Evolutionary conservation across 2,797 vertebrate species (phyloP).

Genomic region (Acrocephalus scirpaceus): DNA sequence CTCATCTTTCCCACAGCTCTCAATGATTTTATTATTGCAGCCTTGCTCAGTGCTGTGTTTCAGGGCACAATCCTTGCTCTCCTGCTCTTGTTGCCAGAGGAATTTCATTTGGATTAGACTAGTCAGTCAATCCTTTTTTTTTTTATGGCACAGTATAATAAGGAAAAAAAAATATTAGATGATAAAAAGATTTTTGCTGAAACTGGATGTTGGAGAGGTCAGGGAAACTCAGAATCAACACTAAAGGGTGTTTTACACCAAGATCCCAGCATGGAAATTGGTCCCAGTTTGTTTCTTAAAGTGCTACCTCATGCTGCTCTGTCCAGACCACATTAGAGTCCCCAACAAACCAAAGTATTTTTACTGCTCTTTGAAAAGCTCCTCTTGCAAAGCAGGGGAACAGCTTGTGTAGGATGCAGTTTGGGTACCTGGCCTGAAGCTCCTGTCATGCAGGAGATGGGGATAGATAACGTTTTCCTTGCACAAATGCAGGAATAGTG

Average conservation of each 20-base stretch:
- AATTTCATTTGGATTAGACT: not conserved
- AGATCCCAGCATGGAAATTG: not conserved
- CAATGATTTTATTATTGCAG: not conserved
- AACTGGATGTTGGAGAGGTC: not conserved
- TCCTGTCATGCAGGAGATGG: rapidly evolving
- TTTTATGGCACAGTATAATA: not conserved
- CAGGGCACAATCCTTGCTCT: not conserved
- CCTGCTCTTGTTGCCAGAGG: not conserved
- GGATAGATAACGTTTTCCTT: not conserved
- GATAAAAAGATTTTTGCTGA: not conserved
- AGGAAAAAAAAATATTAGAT: not conserved
- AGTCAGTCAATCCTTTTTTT: not conserved
- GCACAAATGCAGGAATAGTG: rapidly evolving
- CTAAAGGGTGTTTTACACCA: not conserved
- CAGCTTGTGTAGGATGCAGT: not conserved
- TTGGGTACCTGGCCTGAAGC: not conserved
- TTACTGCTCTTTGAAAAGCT: not conserved
- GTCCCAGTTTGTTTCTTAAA: not conserved
- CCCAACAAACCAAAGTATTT: not conserved
- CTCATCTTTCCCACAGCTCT: not conserved
- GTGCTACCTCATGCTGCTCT: not conserved
- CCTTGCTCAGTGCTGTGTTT: not conserved
- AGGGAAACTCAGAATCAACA: rapidly evolving
- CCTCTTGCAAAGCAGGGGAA: not conserved
- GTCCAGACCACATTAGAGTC: not conserved